phyloP scores from a whole-genome alignment of 1,140 invertebrate species.

The Colletes latitarsis region DNA sequence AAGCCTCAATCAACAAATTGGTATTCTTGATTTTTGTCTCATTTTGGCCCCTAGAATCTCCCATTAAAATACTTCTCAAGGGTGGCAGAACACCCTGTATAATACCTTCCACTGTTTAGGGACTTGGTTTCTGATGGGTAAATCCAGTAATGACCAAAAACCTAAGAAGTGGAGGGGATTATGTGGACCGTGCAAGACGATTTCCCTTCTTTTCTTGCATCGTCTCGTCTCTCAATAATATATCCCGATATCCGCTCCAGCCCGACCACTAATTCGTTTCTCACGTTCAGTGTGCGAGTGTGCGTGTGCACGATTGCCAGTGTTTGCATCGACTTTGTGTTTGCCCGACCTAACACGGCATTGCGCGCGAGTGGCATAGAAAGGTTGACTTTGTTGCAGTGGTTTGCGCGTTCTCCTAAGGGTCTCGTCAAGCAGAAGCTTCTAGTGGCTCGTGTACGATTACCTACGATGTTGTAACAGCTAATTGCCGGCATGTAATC shows the following conservation, averaged over 20 bases:
- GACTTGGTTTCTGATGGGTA: no score
- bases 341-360: slow-evolving; percentile 52
- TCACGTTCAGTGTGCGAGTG: slow-evolving; percentile 33
- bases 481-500: slow-evolving; percentile 15
- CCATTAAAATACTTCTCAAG: no score
- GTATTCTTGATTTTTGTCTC: no score
- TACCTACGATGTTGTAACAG: slow-evolving; percentile 1
- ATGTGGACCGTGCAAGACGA: no score
- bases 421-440: slow-evolving; percentile 29
- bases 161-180: no score
- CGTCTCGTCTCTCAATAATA: no score
- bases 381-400: slow-evolving; percentile 52
- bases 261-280: background rate
- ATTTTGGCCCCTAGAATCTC: no score
- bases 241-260: background rate
- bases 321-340: slow-evolving; percentile 58
- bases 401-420: slow-evolving; percentile 19
- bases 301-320: slow-evolving; percentile 48
- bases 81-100: no score
- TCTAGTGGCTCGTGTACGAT: slow-evolving; percentile 14
- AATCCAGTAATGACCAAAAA: no score
- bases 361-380: slow-evolving; percentile 51
- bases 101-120: no score
- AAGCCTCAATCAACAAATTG: no score
- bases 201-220: no score